Conservation (phyloP, 2,113 vertebrate genomes). For the Poeciliopsis occidentalis region DNA sequence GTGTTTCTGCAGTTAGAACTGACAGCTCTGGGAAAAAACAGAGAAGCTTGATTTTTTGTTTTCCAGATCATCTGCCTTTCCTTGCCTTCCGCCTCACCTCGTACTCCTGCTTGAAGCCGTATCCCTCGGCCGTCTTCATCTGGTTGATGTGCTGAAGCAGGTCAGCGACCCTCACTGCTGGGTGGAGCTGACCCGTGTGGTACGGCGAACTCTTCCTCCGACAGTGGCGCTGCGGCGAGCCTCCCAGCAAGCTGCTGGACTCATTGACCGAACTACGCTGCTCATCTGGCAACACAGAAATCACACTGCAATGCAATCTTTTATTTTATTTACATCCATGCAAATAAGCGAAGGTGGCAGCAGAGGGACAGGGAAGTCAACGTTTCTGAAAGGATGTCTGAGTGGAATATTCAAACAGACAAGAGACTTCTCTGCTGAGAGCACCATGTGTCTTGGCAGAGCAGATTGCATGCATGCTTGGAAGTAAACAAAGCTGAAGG, state of each 20-base stretch:
- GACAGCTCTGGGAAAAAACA: too few relatives aligned
- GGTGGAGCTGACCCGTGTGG: conserved; percentile 93
- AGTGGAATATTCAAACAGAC: conserved; percentile 53
- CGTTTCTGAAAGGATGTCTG: conserved; percentile 21
- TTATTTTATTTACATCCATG: conserved; percentile 13
- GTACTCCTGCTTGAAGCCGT: conserved; percentile 96
- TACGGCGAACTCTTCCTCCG: conserved; percentile 92
- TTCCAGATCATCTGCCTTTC: not conserved
- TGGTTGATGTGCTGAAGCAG: conserved; percentile 97
- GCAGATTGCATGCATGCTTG: conserved; percentile 41
- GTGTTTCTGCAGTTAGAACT: too few relatives aligned
- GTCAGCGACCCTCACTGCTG: conserved; percentile 90
- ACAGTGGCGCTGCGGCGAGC: conserved; percentile 82
- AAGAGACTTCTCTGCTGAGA: conserved; percentile 39
- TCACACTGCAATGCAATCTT: not conserved
- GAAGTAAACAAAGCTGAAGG: conserved; percentile 51
- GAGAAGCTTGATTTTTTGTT: too few relatives aligned
- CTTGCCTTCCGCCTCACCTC: conserved; percentile 81
- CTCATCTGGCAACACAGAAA: conserved; percentile 78
- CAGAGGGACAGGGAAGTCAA: conserved; percentile 21
- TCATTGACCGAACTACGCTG: conserved; percentile 89
- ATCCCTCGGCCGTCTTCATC: conserved; percentile 95
- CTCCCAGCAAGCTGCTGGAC: conserved; percentile 91
- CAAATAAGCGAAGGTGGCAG: conserved; percentile 30
- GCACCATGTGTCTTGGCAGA: conserved; percentile 35